These are phyloP conservation scores for Tor tambroides DNA, from an alignment of 2,113 vertebrate species.

Conservation along the genomic window DNA sequence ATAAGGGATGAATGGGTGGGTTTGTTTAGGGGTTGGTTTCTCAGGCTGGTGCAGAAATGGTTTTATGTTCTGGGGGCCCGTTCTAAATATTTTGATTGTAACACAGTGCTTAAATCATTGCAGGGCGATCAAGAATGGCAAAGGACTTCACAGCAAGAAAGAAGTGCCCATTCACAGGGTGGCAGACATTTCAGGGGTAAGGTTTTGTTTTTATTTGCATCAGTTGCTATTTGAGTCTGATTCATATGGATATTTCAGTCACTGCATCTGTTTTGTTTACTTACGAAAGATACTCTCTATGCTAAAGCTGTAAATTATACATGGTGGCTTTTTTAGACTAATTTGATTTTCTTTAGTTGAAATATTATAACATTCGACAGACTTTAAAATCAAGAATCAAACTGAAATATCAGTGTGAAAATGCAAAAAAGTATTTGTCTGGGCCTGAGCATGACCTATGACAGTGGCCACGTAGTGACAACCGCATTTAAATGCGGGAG, in stretches of 20 bases:
- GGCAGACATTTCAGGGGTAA: conserved; percentile 96
- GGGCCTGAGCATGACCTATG: not conserved
- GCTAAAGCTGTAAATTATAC: not conserved
- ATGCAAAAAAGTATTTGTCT: not conserved
- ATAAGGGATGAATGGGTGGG: not conserved
- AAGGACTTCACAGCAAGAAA: conserved; percentile 98
- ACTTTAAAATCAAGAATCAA: conserved; percentile 2
- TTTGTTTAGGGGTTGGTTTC: conserved; percentile 30
- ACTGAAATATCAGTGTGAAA: not conserved
- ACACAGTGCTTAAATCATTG: conserved; percentile 56
- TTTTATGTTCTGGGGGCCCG: not conserved
- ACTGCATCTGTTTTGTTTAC: not conserved
- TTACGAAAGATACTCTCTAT: not conserved
- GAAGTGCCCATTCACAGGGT: conserved; percentile 97
- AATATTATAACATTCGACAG: too few species aligned
- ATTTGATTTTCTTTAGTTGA: not conserved
- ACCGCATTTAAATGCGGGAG: too few species aligned
- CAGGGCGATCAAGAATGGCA: conserved; percentile 98
- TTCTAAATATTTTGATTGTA: not conserved
- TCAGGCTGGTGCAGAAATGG: not conserved
- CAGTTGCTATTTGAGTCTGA: not conserved
- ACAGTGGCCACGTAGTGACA: too few species aligned
- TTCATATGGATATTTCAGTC: not conserved
- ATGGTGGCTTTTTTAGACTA: not conserved
- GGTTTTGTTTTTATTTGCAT: conserved; percentile 56